Percentiles rank a stretch among this genome's conserved stretches.
Evolutionary conservation across 2,888 invertebrate species (phyloP).

Genomic region (Nasonovia ribisnigri): DNA sequence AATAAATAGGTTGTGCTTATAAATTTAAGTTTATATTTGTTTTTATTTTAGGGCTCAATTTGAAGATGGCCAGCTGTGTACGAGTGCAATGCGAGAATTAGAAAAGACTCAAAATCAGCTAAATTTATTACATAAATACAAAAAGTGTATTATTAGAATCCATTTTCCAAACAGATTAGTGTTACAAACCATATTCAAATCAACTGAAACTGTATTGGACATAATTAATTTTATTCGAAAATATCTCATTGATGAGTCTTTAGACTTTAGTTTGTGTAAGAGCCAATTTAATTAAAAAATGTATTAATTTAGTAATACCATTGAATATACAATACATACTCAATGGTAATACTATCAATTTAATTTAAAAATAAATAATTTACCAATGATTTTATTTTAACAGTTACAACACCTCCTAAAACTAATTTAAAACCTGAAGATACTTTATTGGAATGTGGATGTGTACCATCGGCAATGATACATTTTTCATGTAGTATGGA

Average conservation of each 20-base stretch:
- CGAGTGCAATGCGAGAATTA: constrained; percentile 76
- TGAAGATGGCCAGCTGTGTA: constrained; percentile 82
- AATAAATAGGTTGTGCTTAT: neutral
- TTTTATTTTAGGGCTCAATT: constrained; percentile 72
- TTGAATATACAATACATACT: neutral
- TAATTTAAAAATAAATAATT: constrained; percentile 58
- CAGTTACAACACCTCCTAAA: constrained; percentile 89
- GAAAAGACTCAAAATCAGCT: constrained; percentile 75
- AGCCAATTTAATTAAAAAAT: constrained; percentile 67
- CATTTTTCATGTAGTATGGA: constrained; percentile 77
- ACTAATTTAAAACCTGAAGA: constrained; percentile 75
- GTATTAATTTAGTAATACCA: neutral
- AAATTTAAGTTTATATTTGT: neutral
- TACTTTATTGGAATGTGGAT: constrained; percentile 80
- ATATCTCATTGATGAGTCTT: constrained; percentile 77
- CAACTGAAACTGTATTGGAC: constrained; percentile 80
- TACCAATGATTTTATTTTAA: constrained; percentile 68
- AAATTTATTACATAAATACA: constrained; percentile 78
- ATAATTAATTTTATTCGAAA: constrained; percentile 82
- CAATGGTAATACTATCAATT: constrained; percentile 53
- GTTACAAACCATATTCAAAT: constrained; percentile 87
- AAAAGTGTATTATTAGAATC: constrained; percentile 83
- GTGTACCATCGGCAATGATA: constrained; percentile 83
- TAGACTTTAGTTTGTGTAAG: constrained; percentile 86
- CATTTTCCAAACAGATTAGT: constrained; percentile 89